A percentile compares a stretch with the other conserved stretches of the same genome.
Conservation (phyloP, 2,797 vertebrate genomes). For the Nyctalus aviator region DNA sequence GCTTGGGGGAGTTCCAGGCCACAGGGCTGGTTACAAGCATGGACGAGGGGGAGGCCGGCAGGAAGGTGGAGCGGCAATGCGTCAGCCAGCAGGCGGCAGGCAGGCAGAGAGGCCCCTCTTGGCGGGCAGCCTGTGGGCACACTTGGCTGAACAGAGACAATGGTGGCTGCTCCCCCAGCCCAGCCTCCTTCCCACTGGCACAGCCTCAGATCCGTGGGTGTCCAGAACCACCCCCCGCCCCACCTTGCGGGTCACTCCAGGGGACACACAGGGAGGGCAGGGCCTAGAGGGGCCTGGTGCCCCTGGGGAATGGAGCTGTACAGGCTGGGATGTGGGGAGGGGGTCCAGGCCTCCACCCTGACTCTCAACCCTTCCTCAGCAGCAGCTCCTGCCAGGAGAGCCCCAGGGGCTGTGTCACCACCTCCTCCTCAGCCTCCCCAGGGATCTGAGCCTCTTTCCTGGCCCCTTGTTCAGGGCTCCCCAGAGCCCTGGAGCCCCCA, state of each 20-base stretch:
- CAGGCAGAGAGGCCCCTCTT: slow-evolving; percentile 33
- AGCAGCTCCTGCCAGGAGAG: background rate
- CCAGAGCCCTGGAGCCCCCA: background rate
- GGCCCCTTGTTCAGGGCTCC: background rate
- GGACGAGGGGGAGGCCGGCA: background rate
- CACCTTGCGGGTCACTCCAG: background rate
- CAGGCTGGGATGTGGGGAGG: background rate
- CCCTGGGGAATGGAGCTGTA: background rate
- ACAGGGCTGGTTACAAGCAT: background rate
- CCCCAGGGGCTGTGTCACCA: background rate
- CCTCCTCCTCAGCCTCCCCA: background rate
- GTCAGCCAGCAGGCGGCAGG: background rate
- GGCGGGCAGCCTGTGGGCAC: slow-evolving; percentile 42
- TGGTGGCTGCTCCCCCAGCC: slow-evolving; percentile 49
- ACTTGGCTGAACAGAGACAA: slow-evolving; percentile 82
- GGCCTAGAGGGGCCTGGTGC: background rate
- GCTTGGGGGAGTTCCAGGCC: background rate
- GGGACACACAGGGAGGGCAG: background rate
- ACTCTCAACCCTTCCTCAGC: background rate
- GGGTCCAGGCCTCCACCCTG: background rate
- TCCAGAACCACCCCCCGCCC: background rate
- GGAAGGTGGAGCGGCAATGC: slow-evolving; percentile 19
- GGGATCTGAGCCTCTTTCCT: background rate
- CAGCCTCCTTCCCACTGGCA: slow-evolving; percentile 68
- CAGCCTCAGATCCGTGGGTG: background rate